Evolutionary conservation across 2,113 vertebrate species (phyloP), one percentile per base, ranked within the genome.

Genomic region (Plecturocebus donacophilus): DNA sequence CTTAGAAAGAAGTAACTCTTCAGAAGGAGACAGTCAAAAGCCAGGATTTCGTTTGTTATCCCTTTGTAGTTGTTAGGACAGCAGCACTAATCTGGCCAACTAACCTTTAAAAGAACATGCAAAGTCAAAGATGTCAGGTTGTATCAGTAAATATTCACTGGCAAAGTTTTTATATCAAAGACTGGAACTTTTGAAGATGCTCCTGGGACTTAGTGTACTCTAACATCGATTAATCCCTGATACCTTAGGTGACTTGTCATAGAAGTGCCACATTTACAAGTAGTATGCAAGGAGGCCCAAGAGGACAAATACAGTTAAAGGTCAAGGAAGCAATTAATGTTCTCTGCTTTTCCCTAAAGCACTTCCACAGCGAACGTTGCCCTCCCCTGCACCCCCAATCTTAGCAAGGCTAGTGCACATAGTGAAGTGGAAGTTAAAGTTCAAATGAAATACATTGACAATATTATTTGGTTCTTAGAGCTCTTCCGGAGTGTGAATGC

Each of bases 251-350:
- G 92, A 90, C 96, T 93, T 97, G 90, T 98, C 97, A 86, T n/a
- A 92, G 93, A 80, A 95, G 81, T 85, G 87, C 90, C 93, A 42
- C 92, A 45, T 97, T 97, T 94, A 79, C 77, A 86, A 84, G 85
- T 73, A 83, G 47, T 27, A 32, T 80, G 84, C 81, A 66, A 56
- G 84, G 81, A 94, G 35, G 17, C 90, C 94, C 92, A 45, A 32
- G 90, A 87, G 79, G 92, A 71, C 79, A 66, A 40, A 32, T 52
- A 73, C 68, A 87, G 90, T 8, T 95, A 95, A 97, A 98, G 95
- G 95, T 97, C 95, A 98, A 95, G 96, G 87, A 19, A 95, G 77
- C 83, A 91, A 97, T 98, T 98, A 96, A 45, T 82, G 97, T 97
- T 98, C 82, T 45, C 14, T 97, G 42, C 76, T 97, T 88, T 91